Evolutionary conservation across 2,888 invertebrate genomes (phyloP).

Genomic region (Cephus nigrinus): DNA sequence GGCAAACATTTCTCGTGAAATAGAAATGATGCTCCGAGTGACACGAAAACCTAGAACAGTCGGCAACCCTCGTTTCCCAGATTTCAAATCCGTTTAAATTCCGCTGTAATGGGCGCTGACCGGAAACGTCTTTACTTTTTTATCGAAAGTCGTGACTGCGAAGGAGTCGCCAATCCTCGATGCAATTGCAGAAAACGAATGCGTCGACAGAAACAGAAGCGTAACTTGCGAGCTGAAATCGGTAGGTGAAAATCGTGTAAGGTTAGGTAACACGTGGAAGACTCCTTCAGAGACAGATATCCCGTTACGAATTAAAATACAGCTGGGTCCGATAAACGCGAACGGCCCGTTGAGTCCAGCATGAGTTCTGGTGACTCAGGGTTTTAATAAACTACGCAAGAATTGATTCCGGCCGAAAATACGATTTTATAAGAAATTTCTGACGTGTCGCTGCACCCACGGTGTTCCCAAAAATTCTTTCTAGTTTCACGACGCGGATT

Average conservation of each 20-base stretch:
- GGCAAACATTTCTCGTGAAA: constrained; percentile 13
- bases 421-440: neutral
- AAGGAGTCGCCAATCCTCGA: neutral
- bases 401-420: neutral
- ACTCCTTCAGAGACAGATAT: neutral
- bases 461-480: neutral
- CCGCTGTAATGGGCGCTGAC: neutral
- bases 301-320: neutral
- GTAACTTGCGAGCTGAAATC: neutral
- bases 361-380: neutral
- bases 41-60: constrained; percentile 30
- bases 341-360: neutral
- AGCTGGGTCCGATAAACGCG: neutral
- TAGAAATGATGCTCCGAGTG: constrained; percentile 26
- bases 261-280: neutral
- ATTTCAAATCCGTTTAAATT: neutral
- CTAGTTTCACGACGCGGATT: neutral
- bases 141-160: neutral
- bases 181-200: no score
- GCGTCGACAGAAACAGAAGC: neutral
- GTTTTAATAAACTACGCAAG: neutral
- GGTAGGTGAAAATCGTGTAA: neutral
- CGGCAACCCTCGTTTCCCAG: neutral
- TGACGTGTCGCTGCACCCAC: no score
- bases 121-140: neutral